Evolutionary conservation across 2,113 vertebrate genomes (phyloP).

Genomic region (Parus major): DNA sequence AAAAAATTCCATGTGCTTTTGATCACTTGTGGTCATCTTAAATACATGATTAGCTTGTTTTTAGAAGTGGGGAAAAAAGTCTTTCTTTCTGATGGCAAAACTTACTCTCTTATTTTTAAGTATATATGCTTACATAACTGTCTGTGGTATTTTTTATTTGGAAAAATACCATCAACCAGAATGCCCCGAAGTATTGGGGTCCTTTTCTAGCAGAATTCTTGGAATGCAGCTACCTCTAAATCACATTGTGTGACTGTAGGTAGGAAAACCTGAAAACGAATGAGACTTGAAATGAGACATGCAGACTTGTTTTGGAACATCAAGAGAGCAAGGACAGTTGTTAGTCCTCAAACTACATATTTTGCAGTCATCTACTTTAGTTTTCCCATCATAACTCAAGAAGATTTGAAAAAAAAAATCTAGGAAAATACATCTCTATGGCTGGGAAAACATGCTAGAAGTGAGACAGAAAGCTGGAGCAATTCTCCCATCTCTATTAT

Average conservation of each 20-base stretch:
- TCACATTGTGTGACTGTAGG: not conserved
- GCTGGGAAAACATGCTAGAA: not conserved
- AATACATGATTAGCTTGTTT: not conserved
- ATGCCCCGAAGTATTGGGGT: not conserved
- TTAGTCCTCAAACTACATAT: not conserved
- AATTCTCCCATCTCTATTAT: not conserved
- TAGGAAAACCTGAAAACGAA: not conserved
- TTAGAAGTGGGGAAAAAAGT: not conserved
- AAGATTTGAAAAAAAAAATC: not conserved
- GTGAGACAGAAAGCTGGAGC: not conserved
- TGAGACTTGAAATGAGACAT: not conserved
- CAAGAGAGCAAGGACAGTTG: not conserved
- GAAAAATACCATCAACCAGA: not conserved
- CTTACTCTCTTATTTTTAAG: not conserved
- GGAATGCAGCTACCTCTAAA: not conserved
- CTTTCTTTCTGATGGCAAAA: not conserved
- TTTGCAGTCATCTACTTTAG: not conserved
- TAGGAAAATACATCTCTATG: rapidly evolving
- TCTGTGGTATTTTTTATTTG: not conserved
- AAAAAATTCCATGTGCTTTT: not conserved
- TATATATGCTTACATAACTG: not conserved
- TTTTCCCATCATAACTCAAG: not conserved
- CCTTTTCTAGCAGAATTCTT: not conserved
- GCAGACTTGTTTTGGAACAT: not conserved
- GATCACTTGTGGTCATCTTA: not conserved